These are phyloP conservation scores for Acanthopagrus latus DNA, from an alignment of 2,797 vertebrate genomes.

Conservation along the genomic window DNA sequence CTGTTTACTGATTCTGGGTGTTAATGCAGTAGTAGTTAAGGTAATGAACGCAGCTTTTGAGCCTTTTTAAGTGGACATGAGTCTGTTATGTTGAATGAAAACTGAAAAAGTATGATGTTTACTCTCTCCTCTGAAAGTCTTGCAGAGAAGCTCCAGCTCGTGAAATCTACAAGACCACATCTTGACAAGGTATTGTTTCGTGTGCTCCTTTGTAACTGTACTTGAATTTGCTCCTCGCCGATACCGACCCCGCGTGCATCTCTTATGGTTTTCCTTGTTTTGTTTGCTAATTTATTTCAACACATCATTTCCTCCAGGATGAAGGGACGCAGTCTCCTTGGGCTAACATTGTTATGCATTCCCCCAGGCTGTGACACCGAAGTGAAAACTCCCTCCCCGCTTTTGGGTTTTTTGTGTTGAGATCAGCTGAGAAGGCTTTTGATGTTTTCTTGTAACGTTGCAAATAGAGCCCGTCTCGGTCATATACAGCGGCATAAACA, in stretches of 20 bases:
- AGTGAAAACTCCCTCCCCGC: constrained; percentile 77
- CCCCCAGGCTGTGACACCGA: constrained; percentile 73
- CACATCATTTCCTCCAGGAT: constrained; percentile 73
- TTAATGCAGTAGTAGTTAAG: neutral
- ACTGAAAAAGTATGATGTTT: neutral
- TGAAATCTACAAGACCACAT: constrained; percentile 84
- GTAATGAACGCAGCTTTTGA: neutral
- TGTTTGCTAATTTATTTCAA: constrained; percentile 74
- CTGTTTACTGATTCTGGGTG: too few species aligned
- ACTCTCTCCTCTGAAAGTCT: constrained; percentile 84
- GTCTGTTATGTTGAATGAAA: neutral
- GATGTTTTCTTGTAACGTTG: constrained; percentile 70
- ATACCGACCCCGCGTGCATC: constrained; percentile 8
- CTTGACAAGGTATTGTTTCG: constrained; percentile 91
- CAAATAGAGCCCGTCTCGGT: constrained; percentile 45
- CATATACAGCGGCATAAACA: constrained; percentile 37
- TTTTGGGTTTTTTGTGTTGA: constrained; percentile 59
- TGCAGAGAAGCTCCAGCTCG: constrained; percentile 87
- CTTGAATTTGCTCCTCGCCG: neutral
- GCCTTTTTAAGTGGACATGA: too few species aligned
- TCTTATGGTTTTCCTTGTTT: constrained; percentile 46
- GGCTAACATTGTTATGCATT: constrained; percentile 61
- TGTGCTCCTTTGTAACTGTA: neutral
- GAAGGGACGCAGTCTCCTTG: constrained; percentile 46
- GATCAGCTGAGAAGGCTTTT: constrained; percentile 70